These are phyloP conservation scores for Aphodius granarius DNA, from an alignment of 2,888 invertebrate species.

Conservation along the genomic window DNA sequence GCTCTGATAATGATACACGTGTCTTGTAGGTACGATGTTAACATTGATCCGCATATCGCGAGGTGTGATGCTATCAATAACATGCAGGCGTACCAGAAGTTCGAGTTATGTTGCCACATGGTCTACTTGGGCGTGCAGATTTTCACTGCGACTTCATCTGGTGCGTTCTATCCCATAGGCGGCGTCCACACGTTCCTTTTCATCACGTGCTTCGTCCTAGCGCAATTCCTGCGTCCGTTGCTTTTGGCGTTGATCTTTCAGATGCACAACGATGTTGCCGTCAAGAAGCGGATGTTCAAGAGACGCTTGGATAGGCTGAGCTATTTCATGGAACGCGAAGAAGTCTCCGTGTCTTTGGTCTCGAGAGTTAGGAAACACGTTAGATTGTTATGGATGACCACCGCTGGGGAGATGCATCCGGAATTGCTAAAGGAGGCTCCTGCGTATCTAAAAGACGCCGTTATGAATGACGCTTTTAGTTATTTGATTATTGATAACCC, in stretches of 20 bases:
- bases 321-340: conserved; percentile 19
- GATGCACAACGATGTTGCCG: not conserved
- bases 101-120: conserved; percentile 12
- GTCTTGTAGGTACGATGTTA: not conserved
- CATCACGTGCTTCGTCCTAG: conserved; percentile 15
- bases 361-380: conserved; percentile 18
- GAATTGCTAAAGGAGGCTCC: conserved; percentile 15
- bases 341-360: conserved; percentile 21
- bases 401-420: conserved; percentile 17
- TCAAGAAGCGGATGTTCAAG: not conserved
- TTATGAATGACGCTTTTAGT: conserved; percentile 21
- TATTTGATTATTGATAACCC: conserved; percentile 19
- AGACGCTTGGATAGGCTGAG: conserved; percentile 12
- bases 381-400: conserved; percentile 17
- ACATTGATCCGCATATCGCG: conserved; percentile 16
- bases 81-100: not conserved
- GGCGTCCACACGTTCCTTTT: conserved; percentile 18
- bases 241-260: not conserved
- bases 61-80: not conserved
- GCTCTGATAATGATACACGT: not conserved
- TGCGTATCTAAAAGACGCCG: conserved; percentile 19
- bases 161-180: conserved; percentile 17
- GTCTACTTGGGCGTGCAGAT: conserved; percentile 13
- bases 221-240: conserved; percentile 1
- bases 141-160: conserved; percentile 9